Evolutionary conservation across 2,797 vertebrate species (phyloP).

Genomic region (Orestias chungarensis): DNA sequence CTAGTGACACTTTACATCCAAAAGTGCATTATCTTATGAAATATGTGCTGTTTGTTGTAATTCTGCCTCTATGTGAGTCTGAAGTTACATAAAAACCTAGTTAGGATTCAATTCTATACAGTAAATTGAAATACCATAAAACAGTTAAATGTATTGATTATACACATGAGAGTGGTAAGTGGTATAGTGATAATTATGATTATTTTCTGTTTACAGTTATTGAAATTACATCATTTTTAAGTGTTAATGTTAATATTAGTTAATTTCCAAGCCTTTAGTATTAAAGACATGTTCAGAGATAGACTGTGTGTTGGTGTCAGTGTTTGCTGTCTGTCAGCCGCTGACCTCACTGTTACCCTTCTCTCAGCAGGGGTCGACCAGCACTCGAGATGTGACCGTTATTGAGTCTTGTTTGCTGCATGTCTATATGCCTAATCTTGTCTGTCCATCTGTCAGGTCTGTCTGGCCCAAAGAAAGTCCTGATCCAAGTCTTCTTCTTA

Average conservation of each 20-base stretch:
- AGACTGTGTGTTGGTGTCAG: neutral
- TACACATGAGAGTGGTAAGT: no score
- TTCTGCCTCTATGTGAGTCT: neutral
- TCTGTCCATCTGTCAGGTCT: slow-evolving; percentile 78
- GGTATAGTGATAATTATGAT: no score
- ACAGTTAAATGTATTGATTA: neutral
- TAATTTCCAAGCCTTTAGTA: neutral
- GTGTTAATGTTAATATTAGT: no score
- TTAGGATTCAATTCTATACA: neutral
- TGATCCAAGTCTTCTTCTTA: slow-evolving; percentile 34
- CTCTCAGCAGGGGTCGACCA: slow-evolving; percentile 65
- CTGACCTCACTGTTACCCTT: slow-evolving; percentile 41
- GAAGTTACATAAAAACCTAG: neutral
- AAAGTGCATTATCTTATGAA: neutral
- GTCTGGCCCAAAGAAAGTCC: slow-evolving; percentile 72
- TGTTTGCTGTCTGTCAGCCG: neutral
- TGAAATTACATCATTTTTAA: no score
- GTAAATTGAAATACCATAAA: neutral
- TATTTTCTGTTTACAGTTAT: no score
- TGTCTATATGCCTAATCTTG: slow-evolving; percentile 77
- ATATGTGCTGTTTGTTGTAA: neutral
- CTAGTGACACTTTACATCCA: slow-evolving; percentile 8
- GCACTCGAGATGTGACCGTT: slow-evolving; percentile 47
- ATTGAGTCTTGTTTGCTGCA: slow-evolving; percentile 70
- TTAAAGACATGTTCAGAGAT: neutral